A percentile compares a stretch with the other conserved stretches of the same genome.
phyloP scores from a whole-genome alignment of 2,113 vertebrate species.

The Petrocephalus microphthalmus region DNA sequence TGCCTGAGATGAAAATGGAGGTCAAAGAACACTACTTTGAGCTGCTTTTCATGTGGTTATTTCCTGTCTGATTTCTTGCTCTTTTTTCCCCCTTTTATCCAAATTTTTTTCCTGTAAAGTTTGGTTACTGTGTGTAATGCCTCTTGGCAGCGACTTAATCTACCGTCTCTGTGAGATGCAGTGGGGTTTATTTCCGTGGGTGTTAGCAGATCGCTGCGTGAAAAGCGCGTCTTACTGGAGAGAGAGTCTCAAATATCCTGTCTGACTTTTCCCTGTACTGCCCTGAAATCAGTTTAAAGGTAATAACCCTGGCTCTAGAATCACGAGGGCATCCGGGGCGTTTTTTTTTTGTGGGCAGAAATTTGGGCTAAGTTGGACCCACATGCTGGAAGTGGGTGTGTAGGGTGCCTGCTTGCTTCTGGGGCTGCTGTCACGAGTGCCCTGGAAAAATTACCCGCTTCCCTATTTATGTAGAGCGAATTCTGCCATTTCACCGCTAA shows the following conservation, averaged over 20 bases:
- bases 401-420: constrained; percentile 49
- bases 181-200: neutral
- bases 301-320: constrained; percentile 51
- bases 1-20: neutral
- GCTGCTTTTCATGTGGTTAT: neutral
- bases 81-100: neutral
- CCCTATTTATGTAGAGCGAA: constrained; percentile 42
- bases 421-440: constrained; percentile 56
- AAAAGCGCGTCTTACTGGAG: constrained; percentile 23
- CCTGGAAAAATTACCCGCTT: constrained; percentile 52
- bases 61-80: neutral
- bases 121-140: neutral
- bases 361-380: constrained; percentile 37
- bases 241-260: constrained; percentile 37
- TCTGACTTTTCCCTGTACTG: constrained; percentile 44
- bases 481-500: constrained; percentile 53
- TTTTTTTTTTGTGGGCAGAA: constrained; percentile 48
- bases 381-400: constrained; percentile 29
- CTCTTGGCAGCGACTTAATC: neutral
- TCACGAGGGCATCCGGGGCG: constrained; percentile 53
- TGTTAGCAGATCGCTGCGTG: neutral
- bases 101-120: neutral
- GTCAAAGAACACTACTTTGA: neutral
- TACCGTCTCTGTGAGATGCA: neutral
- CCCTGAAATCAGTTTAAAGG: constrained; percentile 48